Base-by-base conservation (phyloP, 2,888 invertebrate genomes). In the Melanotus villosus region DNA sequence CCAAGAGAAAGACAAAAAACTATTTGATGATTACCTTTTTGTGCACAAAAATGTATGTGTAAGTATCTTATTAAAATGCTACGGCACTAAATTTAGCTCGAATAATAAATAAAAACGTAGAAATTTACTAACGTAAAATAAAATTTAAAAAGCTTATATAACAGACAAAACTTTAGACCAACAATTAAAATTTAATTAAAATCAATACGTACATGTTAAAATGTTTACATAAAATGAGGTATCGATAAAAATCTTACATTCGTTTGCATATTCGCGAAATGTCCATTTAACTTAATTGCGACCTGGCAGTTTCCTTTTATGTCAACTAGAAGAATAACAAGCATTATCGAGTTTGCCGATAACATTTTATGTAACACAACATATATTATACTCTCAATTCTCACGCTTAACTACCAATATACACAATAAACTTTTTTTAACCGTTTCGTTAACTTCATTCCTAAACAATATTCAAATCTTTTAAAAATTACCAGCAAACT, bases 1-100 rank as follows among this genome's bases (percentile, higher is more conserved):
- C 30, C 34, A 69, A 65, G 64, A 63, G 59, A 62, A 68, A 67
- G 50, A 50, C 30, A n/a, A n/a, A n/a, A n/a, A n/a, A n/a, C n/a
- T n/a, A n/a, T n/a, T n/a, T n/a, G n/a, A n/a, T n/a, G 47, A 26
- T 41, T 23, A 47, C 12, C 47, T 30, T 56, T 43, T 65, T 65
- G 65, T 65, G 65, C 65, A 65, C 23, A 47, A 65, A 64, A 38
- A 14, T 57, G 32, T 54, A 54, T 54, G 36, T 19, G 41, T 64
- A 56, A 64, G 45, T 57, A 38, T 21, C 10, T 36, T 3, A 10
- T 12, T 14, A 32, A 47, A 60, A 32, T 12, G 43, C 45, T 59
- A 59, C 43, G 45, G 59, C 32, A 38, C 56, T 38, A 56, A 21
- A 19, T 52, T 64, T 59, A 63, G 56, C 43, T 69, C 14, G 54